phyloP scores from a whole-genome alignment of 1,140 invertebrate genomes.

The Daktulosphaira vitifoliae region DNA sequence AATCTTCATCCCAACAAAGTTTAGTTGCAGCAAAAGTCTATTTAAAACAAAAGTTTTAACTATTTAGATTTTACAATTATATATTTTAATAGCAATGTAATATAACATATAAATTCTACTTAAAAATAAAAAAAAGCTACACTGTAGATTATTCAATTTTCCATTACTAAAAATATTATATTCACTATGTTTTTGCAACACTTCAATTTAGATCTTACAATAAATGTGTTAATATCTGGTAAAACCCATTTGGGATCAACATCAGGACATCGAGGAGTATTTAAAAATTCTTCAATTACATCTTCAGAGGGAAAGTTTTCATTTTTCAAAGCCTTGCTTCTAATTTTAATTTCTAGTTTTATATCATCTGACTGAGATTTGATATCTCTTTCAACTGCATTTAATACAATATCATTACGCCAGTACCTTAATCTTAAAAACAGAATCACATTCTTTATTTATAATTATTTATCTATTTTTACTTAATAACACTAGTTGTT shows the following conservation, averaged over 20 bases:
- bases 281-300: conserved; percentile 65
- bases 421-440: conserved; percentile 33
- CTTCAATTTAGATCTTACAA: neutral
- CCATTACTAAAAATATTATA: too few species aligned
- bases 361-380: conserved; percentile 9
- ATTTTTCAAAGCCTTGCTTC: conserved; percentile 56
- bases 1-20: conserved; percentile 64
- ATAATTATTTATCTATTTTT: too few species aligned
- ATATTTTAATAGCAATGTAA: too few species aligned
- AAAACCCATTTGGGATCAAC: conserved; percentile 5
- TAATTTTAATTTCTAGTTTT: conserved; percentile 59
- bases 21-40: conserved; percentile 57
- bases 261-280: conserved; percentile 36
- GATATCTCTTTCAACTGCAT: conserved; percentile 45
- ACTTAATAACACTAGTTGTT: neutral
- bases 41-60: too few species aligned
- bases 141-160: too few species aligned
- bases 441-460: neutral
- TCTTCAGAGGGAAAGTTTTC: conserved; percentile 60
- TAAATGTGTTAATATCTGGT: conserved; percentile 19
- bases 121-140: too few species aligned
- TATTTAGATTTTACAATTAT: too few species aligned
- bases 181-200: too few species aligned
- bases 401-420: conserved; percentile 52
- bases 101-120: too few species aligned